phyloP scores from a whole-genome alignment of 2,888 invertebrate genomes.

The Amblyteles armatorius region DNA sequence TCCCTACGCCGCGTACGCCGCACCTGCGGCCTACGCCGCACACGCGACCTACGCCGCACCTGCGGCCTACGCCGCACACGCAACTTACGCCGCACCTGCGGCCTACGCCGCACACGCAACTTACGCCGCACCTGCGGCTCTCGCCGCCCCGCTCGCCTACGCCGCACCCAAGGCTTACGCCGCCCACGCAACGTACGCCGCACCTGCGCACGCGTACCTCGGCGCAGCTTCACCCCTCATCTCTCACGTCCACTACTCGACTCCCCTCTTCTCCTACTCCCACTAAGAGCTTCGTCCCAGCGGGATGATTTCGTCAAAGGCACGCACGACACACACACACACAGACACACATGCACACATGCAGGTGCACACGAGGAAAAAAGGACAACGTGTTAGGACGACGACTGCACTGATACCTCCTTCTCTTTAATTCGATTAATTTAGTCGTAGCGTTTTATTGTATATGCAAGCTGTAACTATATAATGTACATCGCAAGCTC shows the following conservation, averaged over 20 bases:
- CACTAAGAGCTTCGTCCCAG: conserved; percentile 47
- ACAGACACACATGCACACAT: neutral
- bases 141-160: conserved; percentile 5
- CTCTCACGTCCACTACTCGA: conserved; percentile 72
- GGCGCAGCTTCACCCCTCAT: conserved; percentile 64
- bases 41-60: conserved; percentile 79
- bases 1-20: conserved; percentile 74
- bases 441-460: conserved; percentile 24
- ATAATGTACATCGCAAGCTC: conserved; percentile 81
- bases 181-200: conserved; percentile 83
- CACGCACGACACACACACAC: neutral
- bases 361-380: conserved; percentile 8
- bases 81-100: conserved; percentile 37
- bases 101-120: conserved; percentile 30
- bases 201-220: conserved; percentile 29
- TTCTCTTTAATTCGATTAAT: conserved; percentile 18
- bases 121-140: conserved; percentile 47
- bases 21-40: conserved; percentile 87
- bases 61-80: conserved; percentile 52
- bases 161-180: conserved; percentile 87
- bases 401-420: conserved; percentile 62
- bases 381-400: conserved; percentile 39
- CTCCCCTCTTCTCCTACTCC: conserved; percentile 72
- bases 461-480: conserved; percentile 59
- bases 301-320: neutral